Evolutionary conservation across 1,140 invertebrate species (phyloP).

Genomic region (Asbolus verrucosus): DNA sequence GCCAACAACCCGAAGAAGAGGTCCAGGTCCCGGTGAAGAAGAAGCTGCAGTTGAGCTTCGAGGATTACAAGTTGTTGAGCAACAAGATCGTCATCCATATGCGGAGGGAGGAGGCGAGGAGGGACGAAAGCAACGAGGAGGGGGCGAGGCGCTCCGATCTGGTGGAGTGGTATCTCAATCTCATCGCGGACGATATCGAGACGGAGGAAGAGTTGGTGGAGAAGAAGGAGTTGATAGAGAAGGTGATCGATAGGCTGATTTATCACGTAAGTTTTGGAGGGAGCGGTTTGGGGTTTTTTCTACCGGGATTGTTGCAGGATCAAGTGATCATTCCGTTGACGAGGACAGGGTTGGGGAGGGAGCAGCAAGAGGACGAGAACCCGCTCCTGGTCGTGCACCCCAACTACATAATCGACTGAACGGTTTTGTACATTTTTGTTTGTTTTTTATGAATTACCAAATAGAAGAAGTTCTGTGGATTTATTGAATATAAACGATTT

Average conservation of each 20-base stretch:
- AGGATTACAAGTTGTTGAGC: constrained; percentile 93
- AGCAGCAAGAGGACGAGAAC: constrained; percentile 80
- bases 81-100: constrained; percentile 93
- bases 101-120: constrained; percentile 82
- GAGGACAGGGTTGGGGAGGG: constrained; percentile 67
- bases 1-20: constrained; percentile 53
- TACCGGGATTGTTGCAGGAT: constrained; percentile 74
- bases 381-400: constrained; percentile 94
- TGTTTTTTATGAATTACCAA: too few species aligned
- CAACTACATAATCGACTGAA: constrained; percentile 87
- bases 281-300: neutral
- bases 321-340: constrained; percentile 92
- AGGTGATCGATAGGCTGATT: constrained; percentile 93
- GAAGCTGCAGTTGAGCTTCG: constrained; percentile 91
- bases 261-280: constrained; percentile 78
- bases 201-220: constrained; percentile 91
- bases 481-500: too few species aligned
- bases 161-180: constrained; percentile 94
- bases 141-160: constrained; percentile 87
- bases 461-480: too few species aligned
- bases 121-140: constrained; percentile 69
- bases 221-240: constrained; percentile 92
- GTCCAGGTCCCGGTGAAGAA: constrained; percentile 72
- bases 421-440: neutral
- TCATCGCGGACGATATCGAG: constrained; percentile 90